A percentile compares a stretch with the other conserved stretches of the same genome.
phyloP scores from a whole-genome alignment of 35 echinoderm and acorn worm genomes.

The Patiria miniata region DNA sequence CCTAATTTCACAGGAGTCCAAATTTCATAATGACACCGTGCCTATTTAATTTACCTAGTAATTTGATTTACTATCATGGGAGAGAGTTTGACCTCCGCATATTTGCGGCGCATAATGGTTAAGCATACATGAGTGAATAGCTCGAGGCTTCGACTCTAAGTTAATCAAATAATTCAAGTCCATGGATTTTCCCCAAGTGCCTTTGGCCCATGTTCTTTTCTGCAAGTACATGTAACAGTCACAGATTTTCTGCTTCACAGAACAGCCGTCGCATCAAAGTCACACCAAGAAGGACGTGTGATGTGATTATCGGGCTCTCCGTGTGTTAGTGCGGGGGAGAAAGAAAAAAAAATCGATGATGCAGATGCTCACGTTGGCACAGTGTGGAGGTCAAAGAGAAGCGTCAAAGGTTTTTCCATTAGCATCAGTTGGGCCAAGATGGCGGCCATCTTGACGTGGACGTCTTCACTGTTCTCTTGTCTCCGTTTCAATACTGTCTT shows the following conservation, averaged over 20 bases:
- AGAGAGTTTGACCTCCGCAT: too few species aligned
- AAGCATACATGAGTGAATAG: too few species aligned
- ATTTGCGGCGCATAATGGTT: too few species aligned
- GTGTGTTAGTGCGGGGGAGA: background rate
- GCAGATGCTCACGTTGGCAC: background rate
- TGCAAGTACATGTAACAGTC: background rate
- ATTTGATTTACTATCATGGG: too few species aligned
- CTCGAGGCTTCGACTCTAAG: too few species aligned
- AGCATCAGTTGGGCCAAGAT: constrained; percentile 4
- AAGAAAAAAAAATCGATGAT: constrained; percentile 14
- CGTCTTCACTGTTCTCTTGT: background rate
- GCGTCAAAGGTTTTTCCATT: background rate
- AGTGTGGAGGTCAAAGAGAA: constrained; percentile 7
- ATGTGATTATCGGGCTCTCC: background rate
- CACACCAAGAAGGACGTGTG: background rate
- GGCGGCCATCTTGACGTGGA: constrained; percentile 12
- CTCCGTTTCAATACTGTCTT: background rate
- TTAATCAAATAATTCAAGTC: too few species aligned
- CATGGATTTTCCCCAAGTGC: too few species aligned
- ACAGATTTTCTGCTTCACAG: background rate
- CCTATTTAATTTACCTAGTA: too few species aligned
- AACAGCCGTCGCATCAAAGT: too few species aligned
- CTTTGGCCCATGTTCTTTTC: background rate
- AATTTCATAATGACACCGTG: too few species aligned
- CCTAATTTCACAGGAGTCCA: too few species aligned